Evolutionary conservation across 2,888 invertebrate genomes (phyloP), one percentile per base, ranked within the genome.

Genomic region (Sclerodermus sp.): DNA sequence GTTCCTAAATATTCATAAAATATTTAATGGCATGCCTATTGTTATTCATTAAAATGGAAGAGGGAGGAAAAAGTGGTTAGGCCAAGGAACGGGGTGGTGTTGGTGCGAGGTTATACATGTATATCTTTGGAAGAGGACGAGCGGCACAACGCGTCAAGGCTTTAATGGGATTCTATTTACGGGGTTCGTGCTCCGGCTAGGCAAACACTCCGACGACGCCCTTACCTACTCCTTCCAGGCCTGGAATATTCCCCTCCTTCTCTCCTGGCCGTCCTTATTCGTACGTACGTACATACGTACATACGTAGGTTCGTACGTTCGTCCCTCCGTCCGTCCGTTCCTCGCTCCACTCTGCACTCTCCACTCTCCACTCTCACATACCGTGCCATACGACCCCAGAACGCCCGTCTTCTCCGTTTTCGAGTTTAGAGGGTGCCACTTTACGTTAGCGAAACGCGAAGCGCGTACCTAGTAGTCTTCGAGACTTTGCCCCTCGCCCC

Each of bases 141-240:
- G 58, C 59, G 59, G 58, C 56, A 60, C 46, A 53, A 62, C 67
- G 71, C 65, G 67, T 68, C 73, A 69, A 71, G 62, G 64, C 71
- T 71, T 72, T 74, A 74, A 75, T 74, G 72, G 73, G 70, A 75
- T 74, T 75, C 73, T 76, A 74, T 74, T 76, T 76, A 74, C 74
- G 66, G 66, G 73, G 62, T 65, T 70, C 74, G 71, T 70, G 72
- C 68, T 62, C 61, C 61, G 68, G 71, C 71, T 74, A 70, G 65
- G 66, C 70, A 76, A 74, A 74, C 74, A 74, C 69, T 68, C 62
- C 51, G 57, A 39, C n/a, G n/a, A 23, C 51, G 17, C 40, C 42
- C 49, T 39, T 23, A 39, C 45, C 42, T 34, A 30, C 44, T 45
- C 31, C 14, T 46, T 50, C 41, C 45, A 39, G 12, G 34, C 34